Percentiles rank a stretch among this genome's conserved stretches.
phyloP scores from a whole-genome alignment of 2,113 vertebrate species.

The Mus musculus region GRCm39 chr1:184342001-184342500 shows the following conservation, averaged over 20 bases:
- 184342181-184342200: neutral
- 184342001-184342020: neutral
- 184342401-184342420: slow-evolving; percentile 62
- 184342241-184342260: neutral
- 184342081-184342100: neutral
- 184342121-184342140: neutral
- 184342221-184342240: neutral
- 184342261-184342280: neutral
- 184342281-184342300: neutral
- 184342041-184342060: neutral
- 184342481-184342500: neutral
- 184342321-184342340: neutral
- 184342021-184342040: neutral
- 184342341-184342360: neutral
- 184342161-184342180: neutral
- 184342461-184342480: slow-evolving; percentile 36
- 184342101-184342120: accelerated
- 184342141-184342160: neutral
- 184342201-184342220: neutral
- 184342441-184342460: neutral
- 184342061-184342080: accelerated
- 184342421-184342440: neutral
- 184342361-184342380: slow-evolving; percentile 56
- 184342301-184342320: neutral
- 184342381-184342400: neutral